Base-by-base conservation (phyloP, 1,140 invertebrate species). In the Macrostomum lignano region DNA sequence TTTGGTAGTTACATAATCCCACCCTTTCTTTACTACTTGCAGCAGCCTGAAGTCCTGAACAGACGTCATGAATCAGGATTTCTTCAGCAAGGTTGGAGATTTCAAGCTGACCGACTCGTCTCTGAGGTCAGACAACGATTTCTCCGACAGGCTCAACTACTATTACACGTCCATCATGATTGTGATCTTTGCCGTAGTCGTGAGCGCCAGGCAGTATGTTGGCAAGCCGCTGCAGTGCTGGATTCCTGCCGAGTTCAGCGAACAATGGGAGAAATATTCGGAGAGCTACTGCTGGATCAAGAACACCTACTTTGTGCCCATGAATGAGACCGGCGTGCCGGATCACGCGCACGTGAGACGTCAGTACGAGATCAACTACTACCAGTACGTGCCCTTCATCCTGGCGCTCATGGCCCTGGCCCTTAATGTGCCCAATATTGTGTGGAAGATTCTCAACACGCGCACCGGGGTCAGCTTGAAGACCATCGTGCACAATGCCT, bases 211-310 rank as follows among this genome's bases (percentile, higher is more conserved):
- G 6, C 11, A 11, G 7, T 35, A 30, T 21, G 32, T 35, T 30
- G 31, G 40, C 28, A 38, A 43, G 2, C 40, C 41, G 10, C 39
- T 44, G 21, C 17, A 36, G 20, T 44, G 42, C 21, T 43, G 40
- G 40, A 36, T 39, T 2, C 42, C 42, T 19, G 40, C 37, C 21
- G 37, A 42, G n/a, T 43, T 43, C 21, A 40, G 33, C 6, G 34
- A 31, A 3, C 33, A 32, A 14, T 42, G 38, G 26, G 38, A 36
- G 11, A 31, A 33, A 7, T 43, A 40, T 25, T 34, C 40, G 25
- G 38, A 41, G 21, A 13, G n/a, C 5, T 17, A 11, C 13, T 32
- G 31, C 24, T 32, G 17, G 5, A 21, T 32, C 3, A 32, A 32
- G 17, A 32, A 32, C 24, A 32, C 31, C 5, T 32, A 32, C 17